phyloP scores from a whole-genome alignment of 2,113 vertebrate species.

The Eclectus roratus region DNA sequence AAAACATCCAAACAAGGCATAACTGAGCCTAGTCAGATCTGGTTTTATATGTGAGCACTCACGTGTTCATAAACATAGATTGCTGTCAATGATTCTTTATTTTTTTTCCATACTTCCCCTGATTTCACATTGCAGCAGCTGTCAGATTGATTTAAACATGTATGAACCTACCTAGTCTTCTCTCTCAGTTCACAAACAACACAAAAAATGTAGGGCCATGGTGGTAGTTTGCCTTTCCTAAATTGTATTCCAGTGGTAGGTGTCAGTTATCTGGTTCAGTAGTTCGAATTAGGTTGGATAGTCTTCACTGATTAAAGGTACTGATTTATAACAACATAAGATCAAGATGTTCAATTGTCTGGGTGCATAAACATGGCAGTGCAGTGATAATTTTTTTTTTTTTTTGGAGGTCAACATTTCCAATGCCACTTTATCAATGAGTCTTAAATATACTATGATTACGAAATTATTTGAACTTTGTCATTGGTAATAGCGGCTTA shows the following conservation, averaged over 20 bases:
- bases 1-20: neutral
- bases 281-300: neutral
- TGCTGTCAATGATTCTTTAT: neutral
- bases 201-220: neutral
- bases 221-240: neutral
- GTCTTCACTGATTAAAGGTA: neutral
- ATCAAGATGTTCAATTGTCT: neutral
- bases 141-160: neutral
- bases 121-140: neutral
- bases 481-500: conserved; percentile 41
- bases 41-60: neutral
- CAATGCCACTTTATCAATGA: conserved; percentile 2
- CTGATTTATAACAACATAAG: neutral
- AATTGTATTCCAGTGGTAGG: neutral
- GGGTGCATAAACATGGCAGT: neutral
- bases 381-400: neutral
- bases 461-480: conserved; percentile 31
- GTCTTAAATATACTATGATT: conserved; percentile 18
- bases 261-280: neutral
- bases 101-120: neutral
- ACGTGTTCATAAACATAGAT: neutral
- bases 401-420: neutral
- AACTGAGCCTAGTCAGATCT: conserved; percentile 4
- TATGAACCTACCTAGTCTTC: neutral
- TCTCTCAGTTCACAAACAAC: neutral